phyloP scores from a whole-genome alignment of 2,113 vertebrate genomes.

The Ammodramus savannarum region DNA sequence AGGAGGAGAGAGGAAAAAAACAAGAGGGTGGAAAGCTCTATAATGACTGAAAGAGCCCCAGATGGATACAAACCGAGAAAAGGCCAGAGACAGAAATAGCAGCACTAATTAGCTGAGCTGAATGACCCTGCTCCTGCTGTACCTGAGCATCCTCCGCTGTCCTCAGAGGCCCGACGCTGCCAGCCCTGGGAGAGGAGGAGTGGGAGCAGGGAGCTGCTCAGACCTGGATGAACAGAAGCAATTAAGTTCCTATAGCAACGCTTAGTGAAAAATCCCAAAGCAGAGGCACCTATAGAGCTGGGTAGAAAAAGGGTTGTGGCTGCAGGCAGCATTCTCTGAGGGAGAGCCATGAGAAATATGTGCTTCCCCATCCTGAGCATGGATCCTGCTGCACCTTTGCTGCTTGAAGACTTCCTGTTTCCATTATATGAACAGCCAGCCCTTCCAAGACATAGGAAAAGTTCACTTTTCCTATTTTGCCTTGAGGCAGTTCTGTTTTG shows the following conservation, averaged over 20 bases:
- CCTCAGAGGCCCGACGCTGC: not conserved
- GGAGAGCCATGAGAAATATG: not conserved
- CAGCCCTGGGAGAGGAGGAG: not conserved
- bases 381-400: not conserved
- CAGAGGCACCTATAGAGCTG: not conserved
- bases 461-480: not conserved
- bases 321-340: not conserved
- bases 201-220: not conserved
- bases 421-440: not conserved
- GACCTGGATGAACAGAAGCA: not conserved
- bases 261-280: not conserved
- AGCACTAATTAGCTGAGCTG: not conserved
- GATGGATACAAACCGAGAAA: not conserved
- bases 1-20: not conserved
- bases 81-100: constrained; percentile 21
- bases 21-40: not conserved
- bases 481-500: not conserved
- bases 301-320: not conserved
- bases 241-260: not conserved
- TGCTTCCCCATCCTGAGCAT: not conserved
- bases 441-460: not conserved
- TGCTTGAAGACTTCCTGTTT: not conserved
- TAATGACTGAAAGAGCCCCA: not conserved
- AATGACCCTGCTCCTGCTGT: not conserved
- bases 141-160: not conserved